Evolutionary conservation across 1,140 invertebrate genomes (phyloP), one percentile per base, ranked within the genome.

Genomic region (Globodera rostochiensis): DNA sequence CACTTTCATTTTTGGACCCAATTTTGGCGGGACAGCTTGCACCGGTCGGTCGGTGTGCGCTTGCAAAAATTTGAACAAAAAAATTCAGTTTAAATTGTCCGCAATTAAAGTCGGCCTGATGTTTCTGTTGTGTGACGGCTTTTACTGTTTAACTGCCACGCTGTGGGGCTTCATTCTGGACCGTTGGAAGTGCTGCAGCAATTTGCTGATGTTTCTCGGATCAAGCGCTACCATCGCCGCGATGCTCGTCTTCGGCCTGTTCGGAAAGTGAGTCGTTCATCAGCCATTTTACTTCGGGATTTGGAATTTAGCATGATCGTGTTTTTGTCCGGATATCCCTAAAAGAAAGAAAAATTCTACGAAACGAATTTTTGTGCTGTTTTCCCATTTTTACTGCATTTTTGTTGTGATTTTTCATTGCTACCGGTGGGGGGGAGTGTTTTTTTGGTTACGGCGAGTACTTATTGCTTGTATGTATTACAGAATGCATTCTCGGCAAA

Each of bases 41-140:
- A 36, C 3, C 60, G 53, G 49, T 88, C 88, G 60, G 15, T 76
- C 73, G 6, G 9, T 69, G 13, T 64, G 57, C 15, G 13, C 5
- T 64, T 6, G 8, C 19, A 11, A 6, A 11, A 13, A 53, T 53
- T 53, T 53, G 50, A 36, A 36, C 36, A 36, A 25, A 25, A 25
- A 25, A 36, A 36, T 36, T 74, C 83, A 92, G 90, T 93, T 95
- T 86, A 87, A 93, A 11, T 91, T 95, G 73, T 93, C 85, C 25
- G 94, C 94, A 0, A 92, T 95, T 7, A 87, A 94, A 9, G 91
- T 95, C 50, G 95, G 95, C 0, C 88, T 95, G 15, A 88, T 90
- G 87, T 96, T 96, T 89, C 93, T 96, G 15, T 93, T 96, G 67
- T 95, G 94, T 87, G 95, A 95, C 5, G 94, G 93, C 1, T 93